phyloP scores from a whole-genome alignment of 2,888 invertebrate species.

The Cosmia pyralina region DNA sequence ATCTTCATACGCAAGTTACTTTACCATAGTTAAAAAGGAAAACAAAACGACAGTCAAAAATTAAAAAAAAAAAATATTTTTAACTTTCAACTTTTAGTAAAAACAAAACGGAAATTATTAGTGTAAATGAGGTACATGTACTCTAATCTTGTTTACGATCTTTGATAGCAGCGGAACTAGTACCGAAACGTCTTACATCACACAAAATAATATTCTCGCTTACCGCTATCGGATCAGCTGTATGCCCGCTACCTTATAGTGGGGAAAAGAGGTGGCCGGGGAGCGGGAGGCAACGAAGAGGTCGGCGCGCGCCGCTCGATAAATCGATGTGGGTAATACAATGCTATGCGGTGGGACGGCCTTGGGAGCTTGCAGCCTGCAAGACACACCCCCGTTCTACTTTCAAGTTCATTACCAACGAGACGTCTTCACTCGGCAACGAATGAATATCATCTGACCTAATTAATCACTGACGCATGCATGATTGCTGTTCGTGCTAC shows the following conservation, averaged over 20 bases:
- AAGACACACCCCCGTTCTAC: slow-evolving; percentile 87
- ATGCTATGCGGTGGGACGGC: slow-evolving; percentile 84
- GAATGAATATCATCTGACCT: slow-evolving; percentile 66
- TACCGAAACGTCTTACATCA: slow-evolving; percentile 6
- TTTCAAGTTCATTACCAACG: slow-evolving; percentile 88
- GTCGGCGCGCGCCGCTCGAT: slow-evolving; percentile 89
- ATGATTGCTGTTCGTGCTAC: slow-evolving; percentile 36
- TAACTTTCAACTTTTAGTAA: background rate
- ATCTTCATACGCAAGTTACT: background rate
- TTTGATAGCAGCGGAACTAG: background rate
- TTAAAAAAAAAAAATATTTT: no score
- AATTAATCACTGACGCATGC: slow-evolving; percentile 51
- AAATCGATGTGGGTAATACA: slow-evolving; percentile 88
- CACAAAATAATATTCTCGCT: slow-evolving; percentile 23
- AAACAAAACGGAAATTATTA: background rate
- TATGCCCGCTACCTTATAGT: slow-evolving; percentile 69
- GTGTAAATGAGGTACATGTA: background rate
- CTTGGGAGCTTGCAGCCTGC: slow-evolving; percentile 86
- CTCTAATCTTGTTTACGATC: background rate
- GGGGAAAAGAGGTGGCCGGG: slow-evolving; percentile 74
- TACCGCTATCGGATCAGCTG: slow-evolving; percentile 58
- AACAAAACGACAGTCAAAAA: background rate
- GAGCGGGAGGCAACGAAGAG: slow-evolving; percentile 73
- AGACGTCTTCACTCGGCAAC: slow-evolving; percentile 70
- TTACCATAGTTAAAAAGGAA: background rate